phyloP scores from a whole-genome alignment of 2,113 vertebrate genomes.

The Cichladusa arquata region DNA sequence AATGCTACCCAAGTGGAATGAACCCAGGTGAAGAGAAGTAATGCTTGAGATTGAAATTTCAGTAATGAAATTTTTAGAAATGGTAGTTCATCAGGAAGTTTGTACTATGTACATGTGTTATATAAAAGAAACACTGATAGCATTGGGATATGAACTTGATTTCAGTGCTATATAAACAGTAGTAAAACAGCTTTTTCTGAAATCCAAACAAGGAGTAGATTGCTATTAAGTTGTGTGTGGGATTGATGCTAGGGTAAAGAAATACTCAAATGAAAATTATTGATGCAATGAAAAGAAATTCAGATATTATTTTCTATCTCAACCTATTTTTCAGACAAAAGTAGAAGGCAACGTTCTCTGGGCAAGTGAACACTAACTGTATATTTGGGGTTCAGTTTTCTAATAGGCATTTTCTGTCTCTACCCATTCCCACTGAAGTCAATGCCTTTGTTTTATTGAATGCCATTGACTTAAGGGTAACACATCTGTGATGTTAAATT shows the following conservation, averaged over 20 bases:
- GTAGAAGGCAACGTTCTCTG: not conserved
- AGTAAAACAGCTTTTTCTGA: slow-evolving; percentile 43
- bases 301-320: not conserved
- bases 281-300: not conserved
- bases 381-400: not conserved
- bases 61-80: slow-evolving; percentile 35
- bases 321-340: not conserved
- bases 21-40: slow-evolving; percentile 46
- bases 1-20: slow-evolving; percentile 41
- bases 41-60: slow-evolving; percentile 54
- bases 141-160: not conserved
- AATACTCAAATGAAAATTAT: slow-evolving; percentile 31
- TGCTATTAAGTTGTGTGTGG: slow-evolving; percentile 24
- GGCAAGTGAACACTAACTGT: not conserved
- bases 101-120: not conserved
- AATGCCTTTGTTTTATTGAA: not conserved
- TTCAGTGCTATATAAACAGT: slow-evolving; percentile 20
- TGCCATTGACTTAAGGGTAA: not conserved
- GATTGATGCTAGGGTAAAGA: slow-evolving; percentile 7
- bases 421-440: not conserved
- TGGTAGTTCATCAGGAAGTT: not conserved
- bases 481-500: not conserved
- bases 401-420: not conserved
- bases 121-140: slow-evolving; percentile 50
- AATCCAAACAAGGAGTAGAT: not conserved